These are phyloP conservation scores for Phanerotoma sp. DNA, from an alignment of 2,888 invertebrate species.

Conservation along the genomic window DNA sequence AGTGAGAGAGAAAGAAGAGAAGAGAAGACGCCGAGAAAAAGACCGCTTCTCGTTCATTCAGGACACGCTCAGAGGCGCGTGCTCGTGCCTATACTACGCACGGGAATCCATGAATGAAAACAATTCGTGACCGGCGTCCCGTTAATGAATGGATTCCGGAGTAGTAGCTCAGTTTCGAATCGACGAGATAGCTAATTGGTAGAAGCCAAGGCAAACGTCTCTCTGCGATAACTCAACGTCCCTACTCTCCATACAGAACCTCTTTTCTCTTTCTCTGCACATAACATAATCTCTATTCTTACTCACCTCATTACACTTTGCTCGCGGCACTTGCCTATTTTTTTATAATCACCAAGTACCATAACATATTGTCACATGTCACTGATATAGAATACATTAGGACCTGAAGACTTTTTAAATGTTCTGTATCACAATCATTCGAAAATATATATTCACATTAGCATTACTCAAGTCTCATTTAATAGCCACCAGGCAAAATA, in stretches of 20 bases:
- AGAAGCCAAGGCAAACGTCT: conserved; percentile 35
- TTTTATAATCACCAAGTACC: no score
- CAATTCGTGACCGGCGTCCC: conserved; percentile 49
- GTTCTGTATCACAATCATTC: no score
- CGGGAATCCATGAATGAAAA: conserved; percentile 54
- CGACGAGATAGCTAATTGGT: conserved; percentile 38
- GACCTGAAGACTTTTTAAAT: no score
- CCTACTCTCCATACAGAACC: conserved; percentile 12
- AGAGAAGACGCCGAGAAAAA: neutral
- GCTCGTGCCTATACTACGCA: conserved; percentile 35
- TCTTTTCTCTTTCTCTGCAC: conserved; percentile 5
- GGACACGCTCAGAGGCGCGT: conserved; percentile 33
- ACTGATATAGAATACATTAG: no score
- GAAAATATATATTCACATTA: no score
- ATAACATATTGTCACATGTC: no score
- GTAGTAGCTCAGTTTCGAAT: conserved; percentile 47
- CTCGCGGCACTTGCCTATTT: neutral
- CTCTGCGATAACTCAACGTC: conserved; percentile 36
- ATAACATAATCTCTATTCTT: neutral
- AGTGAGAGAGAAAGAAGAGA: neutral
- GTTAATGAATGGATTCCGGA: conserved; percentile 49
- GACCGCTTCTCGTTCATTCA: conserved; percentile 33
- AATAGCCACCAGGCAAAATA: no score
- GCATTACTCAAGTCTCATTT: no score
- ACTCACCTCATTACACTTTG: neutral